Conservation (phyloP, 2,113 vertebrate species). For the Tauraco erythrolophus region DNA sequence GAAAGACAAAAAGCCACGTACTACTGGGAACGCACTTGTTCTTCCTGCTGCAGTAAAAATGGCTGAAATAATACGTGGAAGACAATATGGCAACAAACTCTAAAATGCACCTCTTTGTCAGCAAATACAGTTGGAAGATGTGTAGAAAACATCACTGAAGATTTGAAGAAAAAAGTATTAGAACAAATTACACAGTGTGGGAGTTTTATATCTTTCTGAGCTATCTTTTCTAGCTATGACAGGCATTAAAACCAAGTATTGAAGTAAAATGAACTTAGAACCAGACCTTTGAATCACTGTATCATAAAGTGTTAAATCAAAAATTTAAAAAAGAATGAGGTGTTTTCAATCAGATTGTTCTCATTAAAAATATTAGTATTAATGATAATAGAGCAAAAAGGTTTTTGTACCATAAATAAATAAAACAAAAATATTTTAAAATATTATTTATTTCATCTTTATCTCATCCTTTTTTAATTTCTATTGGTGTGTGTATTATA, state of each 20-base stretch:
- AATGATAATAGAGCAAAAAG: neutral
- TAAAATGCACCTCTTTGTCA: neutral
- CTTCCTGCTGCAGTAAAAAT: neutral
- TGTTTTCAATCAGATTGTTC: neutral
- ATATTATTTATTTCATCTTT: neutral
- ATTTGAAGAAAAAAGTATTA: neutral
- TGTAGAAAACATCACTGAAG: neutral
- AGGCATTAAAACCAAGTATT: neutral
- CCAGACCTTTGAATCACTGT: neutral
- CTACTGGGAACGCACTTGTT: neutral
- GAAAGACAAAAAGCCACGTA: neutral
- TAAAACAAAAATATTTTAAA: neutral
- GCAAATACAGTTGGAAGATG: neutral
- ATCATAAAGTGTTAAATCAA: neutral
- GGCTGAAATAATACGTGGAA: fast-evolving
- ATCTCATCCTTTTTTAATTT: neutral
- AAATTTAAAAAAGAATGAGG: neutral
- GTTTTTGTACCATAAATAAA: neutral
- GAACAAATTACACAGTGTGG: neutral
- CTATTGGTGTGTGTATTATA: neutral
- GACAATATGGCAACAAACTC: neutral
- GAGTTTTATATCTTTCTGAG: neutral
- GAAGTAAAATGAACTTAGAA: neutral
- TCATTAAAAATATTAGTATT: neutral
- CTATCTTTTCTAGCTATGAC: neutral